Base-by-base conservation (phyloP, 2,797 vertebrate genomes). In the Thripadectes ignobilis region DNA sequence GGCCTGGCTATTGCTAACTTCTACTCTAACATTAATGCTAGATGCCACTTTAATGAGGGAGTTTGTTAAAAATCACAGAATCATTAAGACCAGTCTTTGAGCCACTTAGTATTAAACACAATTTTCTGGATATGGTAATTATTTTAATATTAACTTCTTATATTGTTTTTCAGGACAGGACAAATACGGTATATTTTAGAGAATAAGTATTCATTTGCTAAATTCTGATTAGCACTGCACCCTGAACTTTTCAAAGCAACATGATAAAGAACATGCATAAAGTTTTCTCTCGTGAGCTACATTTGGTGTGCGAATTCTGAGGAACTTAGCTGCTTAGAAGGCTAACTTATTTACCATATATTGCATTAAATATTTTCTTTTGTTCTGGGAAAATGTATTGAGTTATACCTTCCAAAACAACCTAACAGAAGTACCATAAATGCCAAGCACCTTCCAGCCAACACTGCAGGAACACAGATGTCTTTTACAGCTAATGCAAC, bases 401-500 rank as follows among this genome's bases (percentile, higher is more conserved):
- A 92, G 41, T 71, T 91, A 49, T 12, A 87, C 80, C 68, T 91
- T 95, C 89, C 68, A 85, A 95, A 96, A 89, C 45, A 88, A 77
- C n/a, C 74, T 32, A 79, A 82, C n/a, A 77, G 95, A 82, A 76
- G 74, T 68, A 68, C 54, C 81, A 73, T 49, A 68, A 88, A 58
- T 17, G 68, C 34, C 15, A 83, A 90, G 74, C 72, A 88, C 49
- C 48, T 96, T 63, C 45, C 29, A 65, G 88, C 63, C 61, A 73
- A 68, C 46, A 6, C 43, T 32, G 61, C 61, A 78, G 86, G 66
- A 91, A 93, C 72, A 89, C 86, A 88, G 81, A 95, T 67, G 92
- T 79, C 87, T 95, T 92, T 86, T 90, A 85, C 89, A 69, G 89
- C 58, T 92, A 85, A 94, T 86, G 78, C 89, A 76, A 65, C 69